These are phyloP conservation scores for Philonicus albiceps DNA, from an alignment of 2,888 invertebrate species.

Conservation along the genomic window DNA sequence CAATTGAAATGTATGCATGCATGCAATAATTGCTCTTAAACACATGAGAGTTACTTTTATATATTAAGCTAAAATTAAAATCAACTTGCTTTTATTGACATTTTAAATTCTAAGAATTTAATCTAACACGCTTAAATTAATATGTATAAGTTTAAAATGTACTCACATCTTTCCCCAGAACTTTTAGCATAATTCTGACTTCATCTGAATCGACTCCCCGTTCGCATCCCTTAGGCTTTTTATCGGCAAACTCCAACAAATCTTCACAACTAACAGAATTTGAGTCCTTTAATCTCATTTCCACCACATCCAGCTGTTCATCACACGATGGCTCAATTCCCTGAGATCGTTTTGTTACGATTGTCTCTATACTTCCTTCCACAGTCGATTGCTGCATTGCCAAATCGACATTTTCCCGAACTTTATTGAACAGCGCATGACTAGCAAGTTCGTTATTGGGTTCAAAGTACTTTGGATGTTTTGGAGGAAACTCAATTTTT, in stretches of 20 bases:
- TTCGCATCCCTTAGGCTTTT: constrained; percentile 82
- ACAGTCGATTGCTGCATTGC: constrained; percentile 54
- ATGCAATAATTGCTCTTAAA: too few relatives aligned
- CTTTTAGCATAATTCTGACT: constrained; percentile 90
- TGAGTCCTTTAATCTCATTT: constrained; percentile 63
- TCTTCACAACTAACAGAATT: constrained; percentile 93
- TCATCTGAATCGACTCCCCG: constrained; percentile 89
- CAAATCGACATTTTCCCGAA: constrained; percentile 60
- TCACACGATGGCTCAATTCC: not conserved
- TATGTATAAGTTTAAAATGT: not conserved
- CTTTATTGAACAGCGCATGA: constrained; percentile 62
- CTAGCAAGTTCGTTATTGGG: constrained; percentile 58
- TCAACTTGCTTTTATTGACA: too few relatives aligned
- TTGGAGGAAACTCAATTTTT: constrained; percentile 50
- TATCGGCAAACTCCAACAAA: constrained; percentile 85
- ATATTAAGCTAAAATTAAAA: too few relatives aligned
- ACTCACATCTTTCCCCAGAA: constrained; percentile 77
- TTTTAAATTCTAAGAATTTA: not conserved
- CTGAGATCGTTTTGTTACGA: not conserved
- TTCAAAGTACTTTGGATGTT: constrained; percentile 48
- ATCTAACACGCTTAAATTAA: not conserved
- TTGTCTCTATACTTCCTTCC: not conserved
- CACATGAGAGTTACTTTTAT: too few relatives aligned
- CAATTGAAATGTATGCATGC: too few relatives aligned
- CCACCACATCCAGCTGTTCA: constrained; percentile 53